Base-by-base conservation (phyloP, 1,140 invertebrate genomes). In the Vanessa atalanta region DNA sequence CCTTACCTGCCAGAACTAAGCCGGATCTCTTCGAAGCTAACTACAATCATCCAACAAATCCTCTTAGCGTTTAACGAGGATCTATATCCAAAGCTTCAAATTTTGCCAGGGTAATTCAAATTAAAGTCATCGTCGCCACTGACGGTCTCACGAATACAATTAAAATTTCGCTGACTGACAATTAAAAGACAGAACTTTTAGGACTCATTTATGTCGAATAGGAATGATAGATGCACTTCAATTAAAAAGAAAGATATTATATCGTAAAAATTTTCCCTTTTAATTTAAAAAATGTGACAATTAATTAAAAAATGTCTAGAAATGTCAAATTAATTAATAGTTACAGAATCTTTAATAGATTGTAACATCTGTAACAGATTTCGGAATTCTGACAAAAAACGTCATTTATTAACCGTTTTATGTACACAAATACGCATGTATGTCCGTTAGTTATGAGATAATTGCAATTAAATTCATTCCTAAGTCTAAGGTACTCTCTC, bases 21-120 rank as follows among this genome's bases (percentile, higher is more conserved):
- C 26, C 15, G 23, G 15, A 14, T n/a, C 14, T 61, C 57, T 26
- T 20, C 13, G 57, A 16, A 61, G 31, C 57, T 12, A 61, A 31
- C 57, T 61, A 61, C 57, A 61, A 61, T 61, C 57, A 37, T 37
- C 31, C 26, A 60, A 60, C 55, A 23, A 37, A 61, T 61, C 57
- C 57, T 37, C 57, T 61, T 37, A 61, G 31, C 57, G 26, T 61
- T 15, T 31, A 61, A 61, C 57, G 57, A 37, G 23, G 57, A 61
- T 37, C 26, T 61, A 26, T 48, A 70, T 37, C 61, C 47, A 60
- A 61, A 61, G 43, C 20, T 20, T 14, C 51, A 57, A 53, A 57
- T 67, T 69, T 69, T 15, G 37, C 37, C 64, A 47, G 65, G 67
- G 72, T 76, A 76, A 76, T 72, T 57, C 65, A 61, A 72, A 76